A percentile compares a stretch with the other conserved stretches of the same genome.
These are phyloP conservation scores for Tipula helvola DNA, from an alignment of 2,888 invertebrate species.

Conservation along the genomic window DNA sequence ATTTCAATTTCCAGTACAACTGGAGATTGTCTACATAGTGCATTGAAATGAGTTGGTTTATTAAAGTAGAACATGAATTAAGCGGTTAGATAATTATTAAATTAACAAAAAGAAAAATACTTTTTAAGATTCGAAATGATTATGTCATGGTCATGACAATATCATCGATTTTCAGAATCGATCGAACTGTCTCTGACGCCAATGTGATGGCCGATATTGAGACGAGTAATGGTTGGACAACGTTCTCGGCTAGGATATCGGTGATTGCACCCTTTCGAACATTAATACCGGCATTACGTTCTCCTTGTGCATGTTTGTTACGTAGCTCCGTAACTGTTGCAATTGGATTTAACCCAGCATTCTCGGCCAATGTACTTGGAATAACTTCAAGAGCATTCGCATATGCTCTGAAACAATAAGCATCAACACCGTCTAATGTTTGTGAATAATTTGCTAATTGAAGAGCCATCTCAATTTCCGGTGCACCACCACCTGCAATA, in stretches of 20 bases:
- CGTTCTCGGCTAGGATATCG: constrained; percentile 93
- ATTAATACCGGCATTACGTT: constrained; percentile 85
- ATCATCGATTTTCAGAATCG: constrained; percentile 98
- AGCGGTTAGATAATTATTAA: not conserved
- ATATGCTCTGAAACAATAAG: constrained; percentile 90
- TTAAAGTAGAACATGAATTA: not conserved
- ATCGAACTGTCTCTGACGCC: constrained; percentile 92
- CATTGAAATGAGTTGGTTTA: not conserved
- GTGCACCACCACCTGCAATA: constrained; percentile 94
- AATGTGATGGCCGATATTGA: constrained; percentile 86
- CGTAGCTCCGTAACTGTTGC: constrained; percentile 93
- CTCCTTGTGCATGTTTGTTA: constrained; percentile 81
- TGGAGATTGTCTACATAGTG: not conserved
- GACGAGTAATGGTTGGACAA: constrained; percentile 93
- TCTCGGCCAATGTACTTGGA: constrained; percentile 83
- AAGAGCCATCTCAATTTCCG: constrained; percentile 89
- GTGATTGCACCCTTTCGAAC: constrained; percentile 93
- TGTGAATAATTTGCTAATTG: constrained; percentile 70
- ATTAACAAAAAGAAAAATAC: constrained; percentile 15
- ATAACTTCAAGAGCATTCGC: constrained; percentile 93
- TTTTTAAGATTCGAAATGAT: constrained; percentile 18
- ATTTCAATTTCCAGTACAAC: not conserved
- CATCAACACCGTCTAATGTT: constrained; percentile 79
- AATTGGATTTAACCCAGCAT: constrained; percentile 79
- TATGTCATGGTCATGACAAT: constrained; percentile 48